Evolutionary conservation across 2,797 vertebrate species (phyloP).

Genomic region (Platalea minor): DNA sequence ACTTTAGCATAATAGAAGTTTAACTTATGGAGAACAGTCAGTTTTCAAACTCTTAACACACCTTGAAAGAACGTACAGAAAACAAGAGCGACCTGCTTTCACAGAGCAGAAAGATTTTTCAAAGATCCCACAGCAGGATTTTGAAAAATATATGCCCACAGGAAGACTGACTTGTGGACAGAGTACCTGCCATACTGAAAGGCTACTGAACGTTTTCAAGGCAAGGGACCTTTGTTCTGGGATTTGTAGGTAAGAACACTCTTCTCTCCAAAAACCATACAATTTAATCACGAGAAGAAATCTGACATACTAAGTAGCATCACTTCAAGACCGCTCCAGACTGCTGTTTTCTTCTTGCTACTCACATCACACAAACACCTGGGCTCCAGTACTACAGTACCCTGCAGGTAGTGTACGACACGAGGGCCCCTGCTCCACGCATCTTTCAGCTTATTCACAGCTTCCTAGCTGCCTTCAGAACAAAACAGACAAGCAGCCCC

Average conservation of each 20-base stretch:
- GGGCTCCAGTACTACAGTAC: fast-evolving
- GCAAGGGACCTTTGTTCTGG: neutral
- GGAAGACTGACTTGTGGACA: neutral
- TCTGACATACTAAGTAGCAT: neutral
- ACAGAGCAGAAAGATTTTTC: neutral
- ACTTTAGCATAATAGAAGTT: neutral
- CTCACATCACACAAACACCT: neutral
- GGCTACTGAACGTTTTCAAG: fast-evolving
- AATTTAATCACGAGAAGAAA: neutral
- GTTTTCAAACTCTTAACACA: neutral
- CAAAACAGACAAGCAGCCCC: neutral
- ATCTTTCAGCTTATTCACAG: neutral
- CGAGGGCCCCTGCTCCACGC: fast-evolving
- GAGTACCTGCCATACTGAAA: neutral
- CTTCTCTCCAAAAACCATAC: neutral
- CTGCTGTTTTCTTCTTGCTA: neutral
- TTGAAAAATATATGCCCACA: neutral
- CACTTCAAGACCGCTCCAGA: neutral
- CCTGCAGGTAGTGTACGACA: neutral
- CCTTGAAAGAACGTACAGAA: neutral
- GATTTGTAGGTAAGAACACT: neutral
- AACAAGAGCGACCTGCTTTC: neutral
- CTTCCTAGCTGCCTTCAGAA: neutral
- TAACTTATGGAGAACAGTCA: fast-evolving
- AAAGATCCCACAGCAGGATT: neutral